A percentile compares a stretch with the other conserved stretches of the same genome.
These are phyloP conservation scores for Schlechtendalia chinensis DNA, from an alignment of 1,140 invertebrate genomes.

Conservation along the genomic window DNA sequence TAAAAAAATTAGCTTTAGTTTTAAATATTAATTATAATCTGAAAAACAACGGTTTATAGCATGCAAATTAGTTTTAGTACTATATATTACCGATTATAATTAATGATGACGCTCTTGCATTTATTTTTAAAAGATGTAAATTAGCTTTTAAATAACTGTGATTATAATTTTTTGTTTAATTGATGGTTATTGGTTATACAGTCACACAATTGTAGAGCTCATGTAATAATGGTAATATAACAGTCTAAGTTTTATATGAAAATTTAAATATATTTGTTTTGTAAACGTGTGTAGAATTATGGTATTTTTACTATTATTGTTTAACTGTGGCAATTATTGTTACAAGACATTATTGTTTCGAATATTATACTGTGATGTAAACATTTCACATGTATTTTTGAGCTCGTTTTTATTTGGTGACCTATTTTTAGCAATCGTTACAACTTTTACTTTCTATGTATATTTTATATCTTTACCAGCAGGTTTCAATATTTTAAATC, in stretches of 20 bases:
- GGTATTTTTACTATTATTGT: neutral
- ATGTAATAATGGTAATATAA: neutral
- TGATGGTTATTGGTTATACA: neutral
- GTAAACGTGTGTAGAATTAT: neutral
- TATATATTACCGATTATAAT: neutral
- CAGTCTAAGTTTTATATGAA: neutral
- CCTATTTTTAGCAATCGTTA: conserved; percentile 40
- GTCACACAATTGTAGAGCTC: neutral
- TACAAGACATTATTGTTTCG: conserved; percentile 12
- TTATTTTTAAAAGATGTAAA: neutral
- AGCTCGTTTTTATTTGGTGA: conserved; percentile 43
- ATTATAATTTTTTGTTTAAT: neutral
- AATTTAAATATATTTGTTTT: neutral
- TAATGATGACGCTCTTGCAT: neutral
- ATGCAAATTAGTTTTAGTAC: neutral
- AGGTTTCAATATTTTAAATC: conserved; percentile 8
- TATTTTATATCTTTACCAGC: conserved; percentile 5
- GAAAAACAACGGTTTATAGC: neutral
- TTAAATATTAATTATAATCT: neutral
- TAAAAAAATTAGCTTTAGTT: neutral
- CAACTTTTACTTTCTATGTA: conserved; percentile 47
- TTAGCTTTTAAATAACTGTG: neutral
- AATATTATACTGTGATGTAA: conserved; percentile 26
- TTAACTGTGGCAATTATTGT: neutral
- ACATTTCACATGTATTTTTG: conserved; percentile 28